Evolutionary conservation across 2,797 vertebrate genomes (phyloP).

Genomic region (Morus bassanus): DNA sequence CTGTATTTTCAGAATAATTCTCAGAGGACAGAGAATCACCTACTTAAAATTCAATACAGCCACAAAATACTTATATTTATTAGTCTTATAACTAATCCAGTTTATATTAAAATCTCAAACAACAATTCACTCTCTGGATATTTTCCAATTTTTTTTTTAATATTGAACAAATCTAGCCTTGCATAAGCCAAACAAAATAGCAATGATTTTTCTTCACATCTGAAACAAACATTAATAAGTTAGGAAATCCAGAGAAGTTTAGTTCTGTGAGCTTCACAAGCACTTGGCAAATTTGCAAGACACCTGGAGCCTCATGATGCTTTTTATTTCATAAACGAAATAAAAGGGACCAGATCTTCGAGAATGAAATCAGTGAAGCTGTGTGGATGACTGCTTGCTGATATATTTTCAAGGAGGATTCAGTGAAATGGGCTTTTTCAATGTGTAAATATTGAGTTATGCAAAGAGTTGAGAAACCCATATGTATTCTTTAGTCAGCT

Average conservation of each 20-base stretch:
- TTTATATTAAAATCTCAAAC: slow-evolving; percentile 60
- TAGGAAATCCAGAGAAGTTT: slow-evolving; percentile 33
- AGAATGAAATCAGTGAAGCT: not conserved
- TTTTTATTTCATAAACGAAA: not conserved
- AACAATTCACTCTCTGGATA: slow-evolving; percentile 1
- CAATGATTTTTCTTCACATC: not conserved
- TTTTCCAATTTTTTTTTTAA: not conserved
- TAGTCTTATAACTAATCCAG: slow-evolving; percentile 39
- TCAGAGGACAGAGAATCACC: not conserved
- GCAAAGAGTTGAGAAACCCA: not conserved
- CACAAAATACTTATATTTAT: slow-evolving; percentile 29
- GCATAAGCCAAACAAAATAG: slow-evolving; percentile 29
- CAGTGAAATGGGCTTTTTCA: not conserved
- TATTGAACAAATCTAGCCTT: not conserved
- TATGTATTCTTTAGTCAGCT: not conserved
- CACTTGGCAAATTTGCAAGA: slow-evolving; percentile 12
- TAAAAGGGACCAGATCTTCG: not conserved
- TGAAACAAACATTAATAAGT: slow-evolving; percentile 1
- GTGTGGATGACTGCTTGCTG: not conserved
- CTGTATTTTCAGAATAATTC: slow-evolving; percentile 8
- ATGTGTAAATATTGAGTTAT: not conserved
- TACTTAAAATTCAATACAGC: slow-evolving; percentile 44
- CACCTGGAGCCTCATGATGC: not conserved
- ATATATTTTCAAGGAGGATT: not conserved
- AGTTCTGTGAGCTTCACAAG: not conserved